Base-by-base conservation (phyloP, 2,797 vertebrate species). In the Bradypodion ventrale region DNA sequence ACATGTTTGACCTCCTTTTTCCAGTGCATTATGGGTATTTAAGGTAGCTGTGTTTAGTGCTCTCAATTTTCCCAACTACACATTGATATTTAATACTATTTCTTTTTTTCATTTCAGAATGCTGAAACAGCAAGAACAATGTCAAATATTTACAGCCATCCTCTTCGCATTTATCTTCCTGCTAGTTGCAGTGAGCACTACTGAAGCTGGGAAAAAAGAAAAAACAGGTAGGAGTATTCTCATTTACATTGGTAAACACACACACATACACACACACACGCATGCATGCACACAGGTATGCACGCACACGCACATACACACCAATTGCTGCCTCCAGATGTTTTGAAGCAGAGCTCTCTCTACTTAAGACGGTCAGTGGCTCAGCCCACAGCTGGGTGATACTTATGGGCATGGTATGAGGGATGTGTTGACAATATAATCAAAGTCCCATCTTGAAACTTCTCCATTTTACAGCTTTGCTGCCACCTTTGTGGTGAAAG, bases 191-290 rank as follows among this genome's bases (percentile, higher is more conserved):
- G 91, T 96, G 89, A 93, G 89, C 80, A 95, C 92, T 78, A 90
- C 94, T 0, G 95, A 96, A 83, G 94, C 96, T 0, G 96, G 94
- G 65, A 97, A 97, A 89, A 97, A 96, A 86, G 96, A 97, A 89
- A 97, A 96, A 83, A 94, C 94, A 92, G 96, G 96, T 96, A 94
- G 94, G 81, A 44, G n/a, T 37, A 65, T 15, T 60, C 52, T 70
- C 40, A 44, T 44, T 82, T 42, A 9, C 44, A 62, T 63, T 21
- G 44, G 3, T 6, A 52, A 35, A 44, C n/a, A 62, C 19, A 21
- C 19, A 56, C 21, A n/a, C n/a, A n/a, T 56, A 62, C 19, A 21
- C 19, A 56, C 21, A 15, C 46, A 49, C 46, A 49, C 46, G 49
- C 46, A 7, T 13, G n/a, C n/a, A n/a, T n/a, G n/a, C n/a, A n/a